Base-by-base conservation (phyloP, 2,113 vertebrate genomes). In the Bufo bufo region DNA sequence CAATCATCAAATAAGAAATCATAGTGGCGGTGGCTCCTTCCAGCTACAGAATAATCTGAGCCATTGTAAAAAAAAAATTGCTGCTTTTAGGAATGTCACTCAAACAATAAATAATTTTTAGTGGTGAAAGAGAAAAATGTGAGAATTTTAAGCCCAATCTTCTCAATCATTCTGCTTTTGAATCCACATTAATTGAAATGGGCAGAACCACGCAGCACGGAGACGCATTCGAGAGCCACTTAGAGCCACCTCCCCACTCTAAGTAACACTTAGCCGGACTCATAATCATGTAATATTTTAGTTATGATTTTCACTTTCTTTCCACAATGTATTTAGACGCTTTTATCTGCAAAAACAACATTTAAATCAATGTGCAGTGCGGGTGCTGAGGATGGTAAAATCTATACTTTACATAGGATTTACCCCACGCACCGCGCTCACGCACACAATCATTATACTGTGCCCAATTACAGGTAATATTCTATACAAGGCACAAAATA, bases 121-220 rank as follows among this genome's bases (percentile, higher is more conserved):
- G 33, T 33, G 23, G 50, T 6, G 52, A 17, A 10, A 20, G 45
- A 23, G 80, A 69, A 72, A 66, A 77, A 52, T 78, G 17, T 12
- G 7, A 52, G 17, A 43, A 65, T 80, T 33, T 33, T 50, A 0
- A 66, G 49, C 82, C 77, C 89, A 86, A 89, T 84, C 71, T 9
- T 77, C 82, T 66, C 77, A 16, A 54, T 87, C 47, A 20, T 19
- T 20, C 52, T 49, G 87, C 91, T 91, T 33, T 84, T 90, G 45
- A 83, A 83, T 20, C 0, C 82, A 74, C 52, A 65, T 86, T 88
- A 75, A 75, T 19, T 89, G 75, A 77, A 89, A 56, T 72, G 81
- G 69, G 45, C 61, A 77, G 72, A 79, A 10, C 23, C 88, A 61
- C 43, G 13, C 54, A 89, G 56, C 49, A 63, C 59, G 80, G 47